Evolutionary conservation across 2,888 invertebrate species (phyloP).

Genomic region (Heliconius cydno): DNA sequence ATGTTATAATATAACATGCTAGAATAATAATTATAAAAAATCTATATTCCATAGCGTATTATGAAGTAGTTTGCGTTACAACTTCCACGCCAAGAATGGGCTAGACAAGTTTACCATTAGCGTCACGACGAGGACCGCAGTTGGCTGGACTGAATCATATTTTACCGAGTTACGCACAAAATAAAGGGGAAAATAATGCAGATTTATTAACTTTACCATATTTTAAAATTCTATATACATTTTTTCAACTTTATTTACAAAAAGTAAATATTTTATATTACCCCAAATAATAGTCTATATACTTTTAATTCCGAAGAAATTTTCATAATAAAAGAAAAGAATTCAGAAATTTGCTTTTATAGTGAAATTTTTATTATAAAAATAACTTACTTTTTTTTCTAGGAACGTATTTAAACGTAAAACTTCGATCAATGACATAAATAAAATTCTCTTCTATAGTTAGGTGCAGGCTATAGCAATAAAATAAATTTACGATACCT

Average conservation of each 20-base stretch:
- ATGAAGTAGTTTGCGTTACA: conserved; percentile 18
- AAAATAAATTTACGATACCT: conserved; percentile 45
- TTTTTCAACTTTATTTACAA: too few relatives aligned
- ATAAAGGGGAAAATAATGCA: conserved; percentile 34
- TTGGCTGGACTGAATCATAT: conserved; percentile 41
- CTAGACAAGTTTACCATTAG: conserved; percentile 43
- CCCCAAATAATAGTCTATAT: not conserved
- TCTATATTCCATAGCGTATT: not conserved
- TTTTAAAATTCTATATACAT: not conserved
- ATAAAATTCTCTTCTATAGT: conserved; percentile 7
- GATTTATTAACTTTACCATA: not conserved
- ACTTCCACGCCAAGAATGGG: conserved; percentile 36
- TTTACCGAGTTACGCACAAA: conserved; percentile 38
- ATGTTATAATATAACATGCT: conserved; percentile 5
- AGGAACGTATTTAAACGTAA: not conserved
- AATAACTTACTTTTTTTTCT: conserved; percentile 1
- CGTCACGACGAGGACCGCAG: conserved; percentile 45
- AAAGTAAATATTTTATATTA: too few relatives aligned
- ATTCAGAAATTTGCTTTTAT: not conserved
- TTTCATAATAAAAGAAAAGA: not conserved
- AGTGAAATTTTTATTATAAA: not conserved
- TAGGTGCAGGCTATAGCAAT: conserved; percentile 32
- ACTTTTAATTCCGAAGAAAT: not conserved
- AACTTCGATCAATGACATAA: not conserved
- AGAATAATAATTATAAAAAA: conserved; percentile 9